Evolutionary conservation across 1,140 invertebrate genomes (phyloP), one percentile per base, ranked within the genome.

Genomic region (Camponotus pennsylvanicus): DNA sequence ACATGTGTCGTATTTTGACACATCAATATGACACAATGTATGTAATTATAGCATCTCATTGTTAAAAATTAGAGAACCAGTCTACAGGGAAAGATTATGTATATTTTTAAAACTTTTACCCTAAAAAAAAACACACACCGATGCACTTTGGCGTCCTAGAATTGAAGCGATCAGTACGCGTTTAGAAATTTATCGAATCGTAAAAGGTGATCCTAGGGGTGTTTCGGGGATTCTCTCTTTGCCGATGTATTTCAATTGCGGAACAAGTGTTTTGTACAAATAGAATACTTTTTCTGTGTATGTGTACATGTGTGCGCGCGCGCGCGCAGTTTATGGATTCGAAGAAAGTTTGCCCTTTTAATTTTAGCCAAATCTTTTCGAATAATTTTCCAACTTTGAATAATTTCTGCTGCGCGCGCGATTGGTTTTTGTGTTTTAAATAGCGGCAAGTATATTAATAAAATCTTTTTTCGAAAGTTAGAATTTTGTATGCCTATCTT

Each of bases 211-310:
- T 85, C 66, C 59, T 45, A 86, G 57, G 83, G 83, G 84, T 63
- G 84, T 86, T 88, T 78, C 61, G 63, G 66, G 55, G 84, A 67
- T 63, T 75, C 52, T 52, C 52, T 52, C 40, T 37, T 78, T 69
- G 83, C 67, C 71, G 75, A 88, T 88, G 86, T 88, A 86, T 88
- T 88, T 86, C 86, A 88, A 88, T 75, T 67, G 27, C 49, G 52
- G 40, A 27, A 8, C 52, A 32, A 67, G 45, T 40, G 63, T 79
- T 45, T 45, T 27, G 45, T 37, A 34, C 76, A 32, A 66, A 67
- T 52, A 37, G 27, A 64, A 34, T 61, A 11, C 37, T 52, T 21
- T 64, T 52, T 4, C 15, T 21, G 7, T 66, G 2, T 37, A 37
- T 21, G 3, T 18, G n/a, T 59, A 6, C 15, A n/a, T 59, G 55